Conservation (phyloP, 2,888 invertebrate genomes). For the Dasypogon diadema region DNA sequence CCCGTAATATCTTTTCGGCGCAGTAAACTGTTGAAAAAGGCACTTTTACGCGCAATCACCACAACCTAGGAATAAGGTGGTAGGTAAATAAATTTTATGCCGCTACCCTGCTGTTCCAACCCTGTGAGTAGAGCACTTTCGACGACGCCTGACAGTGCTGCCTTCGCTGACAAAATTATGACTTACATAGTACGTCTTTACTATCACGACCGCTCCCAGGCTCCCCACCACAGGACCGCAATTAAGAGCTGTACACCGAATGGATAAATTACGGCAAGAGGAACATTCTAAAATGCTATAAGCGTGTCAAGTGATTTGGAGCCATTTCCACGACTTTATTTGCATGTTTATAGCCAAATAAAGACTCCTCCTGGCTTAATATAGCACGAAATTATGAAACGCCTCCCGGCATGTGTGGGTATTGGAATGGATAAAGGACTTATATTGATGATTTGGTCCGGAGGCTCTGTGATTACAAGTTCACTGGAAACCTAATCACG, state of each 20-base stretch:
- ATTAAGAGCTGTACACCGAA: conserved; percentile 35
- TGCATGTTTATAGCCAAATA: conserved; percentile 42
- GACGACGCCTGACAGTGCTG: neutral
- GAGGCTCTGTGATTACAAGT: neutral
- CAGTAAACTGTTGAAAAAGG: conserved; percentile 34
- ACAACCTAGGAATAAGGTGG: neutral
- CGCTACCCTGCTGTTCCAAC: neutral
- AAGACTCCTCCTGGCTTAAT: conserved; percentile 22
- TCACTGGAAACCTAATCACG: conserved; percentile 3
- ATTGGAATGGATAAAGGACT: conserved; percentile 23
- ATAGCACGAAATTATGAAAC: conserved; percentile 22
- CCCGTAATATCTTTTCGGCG: conserved; percentile 17
- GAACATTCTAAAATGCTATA: conserved; percentile 27
- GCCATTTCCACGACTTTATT: conserved; percentile 48
- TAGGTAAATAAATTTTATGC: conserved; percentile 38
- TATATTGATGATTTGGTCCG: neutral
- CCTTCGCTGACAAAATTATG: conserved; percentile 18
- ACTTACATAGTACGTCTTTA: conserved; percentile 4
- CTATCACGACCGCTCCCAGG: conserved; percentile 7
- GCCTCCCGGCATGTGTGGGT: neutral
- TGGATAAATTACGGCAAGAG: conserved; percentile 39
- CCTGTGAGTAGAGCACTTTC: neutral
- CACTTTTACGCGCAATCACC: conserved; percentile 34
- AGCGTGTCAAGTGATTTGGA: conserved; percentile 48
- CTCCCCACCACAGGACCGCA: conserved; percentile 37